These are phyloP conservation scores for Brachyhypopomus gauderio DNA, from an alignment of 2,113 vertebrate genomes.

Conservation along the genomic window DNA sequence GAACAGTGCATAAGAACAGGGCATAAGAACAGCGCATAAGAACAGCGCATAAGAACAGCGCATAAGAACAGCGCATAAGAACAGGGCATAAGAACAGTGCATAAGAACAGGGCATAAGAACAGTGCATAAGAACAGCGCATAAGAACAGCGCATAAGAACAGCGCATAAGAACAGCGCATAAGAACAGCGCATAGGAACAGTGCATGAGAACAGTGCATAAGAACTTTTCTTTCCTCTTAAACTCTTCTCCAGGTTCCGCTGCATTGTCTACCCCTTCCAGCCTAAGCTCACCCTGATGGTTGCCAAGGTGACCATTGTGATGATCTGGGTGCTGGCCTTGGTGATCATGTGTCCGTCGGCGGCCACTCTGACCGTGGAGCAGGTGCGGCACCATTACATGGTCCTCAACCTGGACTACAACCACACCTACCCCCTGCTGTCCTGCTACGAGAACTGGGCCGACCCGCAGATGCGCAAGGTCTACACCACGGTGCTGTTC, in stretches of 20 bases:
- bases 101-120: not conserved
- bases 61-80: too few species aligned
- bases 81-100: not conserved
- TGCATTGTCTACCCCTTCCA: slow-evolving; percentile 79
- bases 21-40: not conserved
- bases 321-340: slow-evolving; percentile 77
- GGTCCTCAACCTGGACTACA: slow-evolving; percentile 69
- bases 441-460: slow-evolving; percentile 79
- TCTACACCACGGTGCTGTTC: slow-evolving; percentile 79
- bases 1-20: not conserved
- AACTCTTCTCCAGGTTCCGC: slow-evolving; percentile 68
- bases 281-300: slow-evolving; percentile 70
- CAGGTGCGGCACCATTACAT: slow-evolving; percentile 72
- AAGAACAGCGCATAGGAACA: too few species aligned
- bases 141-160: not conserved
- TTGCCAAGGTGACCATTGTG: slow-evolving; percentile 73
- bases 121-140: not conserved
- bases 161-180: not conserved
- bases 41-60: not conserved
- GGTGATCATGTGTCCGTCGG: slow-evolving; percentile 77
- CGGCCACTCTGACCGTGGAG: slow-evolving; percentile 71
- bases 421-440: slow-evolving; percentile 70
- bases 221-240: not conserved
- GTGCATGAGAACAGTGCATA: not conserved
- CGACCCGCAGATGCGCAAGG: slow-evolving; percentile 73